Evolutionary conservation across 2,888 invertebrate species (phyloP), one percentile per base, ranked within the genome.

Genomic region (Drosophila algonquin): DNA sequence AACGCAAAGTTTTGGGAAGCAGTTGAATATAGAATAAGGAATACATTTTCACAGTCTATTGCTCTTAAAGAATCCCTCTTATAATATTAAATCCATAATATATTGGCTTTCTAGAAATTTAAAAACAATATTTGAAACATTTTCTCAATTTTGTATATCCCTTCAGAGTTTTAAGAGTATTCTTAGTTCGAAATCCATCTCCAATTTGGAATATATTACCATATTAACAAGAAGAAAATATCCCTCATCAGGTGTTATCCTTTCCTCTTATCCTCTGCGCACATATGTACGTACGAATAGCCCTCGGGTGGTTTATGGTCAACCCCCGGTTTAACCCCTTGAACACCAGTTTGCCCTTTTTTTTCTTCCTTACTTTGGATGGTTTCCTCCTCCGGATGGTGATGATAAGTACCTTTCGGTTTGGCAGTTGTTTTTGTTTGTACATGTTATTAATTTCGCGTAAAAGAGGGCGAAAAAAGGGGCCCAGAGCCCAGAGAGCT

Each of bases 401-500:
- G 56, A 63, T 53, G 75, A 68, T 76, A 79, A 85, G 76, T 87
- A 70, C 76, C 14, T 77, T 71, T 70, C 30, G 80, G 71, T 67
- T 67, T 74, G 40, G 40, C 65, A 71, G 82, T 81, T 84, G 81
- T 78, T 88, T 81, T 81, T 88, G 86, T 82, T 87, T 79, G 79
- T 76, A 77, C 75, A 76, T 78, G 83, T 80, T 88, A 86, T 89
- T 81, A 88, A 90, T 90, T 89, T 90, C 79, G 80, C 83, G 81
- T 85, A 79, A 81, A 76, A 68, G 71, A 45, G 68, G 77, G 76
- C 76, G 63, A 61, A 35, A 44, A 58, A 59, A 51, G 57, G 87
- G 64, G 71, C 62, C 78, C 68, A 52, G 46, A 61, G 69, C 62
- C 78, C 68, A 52, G 46, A 61, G 69, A 58, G 80, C 83, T 82